Base-by-base conservation (phyloP, 2,113 vertebrate genomes). In the Callipepla californica region DNA sequence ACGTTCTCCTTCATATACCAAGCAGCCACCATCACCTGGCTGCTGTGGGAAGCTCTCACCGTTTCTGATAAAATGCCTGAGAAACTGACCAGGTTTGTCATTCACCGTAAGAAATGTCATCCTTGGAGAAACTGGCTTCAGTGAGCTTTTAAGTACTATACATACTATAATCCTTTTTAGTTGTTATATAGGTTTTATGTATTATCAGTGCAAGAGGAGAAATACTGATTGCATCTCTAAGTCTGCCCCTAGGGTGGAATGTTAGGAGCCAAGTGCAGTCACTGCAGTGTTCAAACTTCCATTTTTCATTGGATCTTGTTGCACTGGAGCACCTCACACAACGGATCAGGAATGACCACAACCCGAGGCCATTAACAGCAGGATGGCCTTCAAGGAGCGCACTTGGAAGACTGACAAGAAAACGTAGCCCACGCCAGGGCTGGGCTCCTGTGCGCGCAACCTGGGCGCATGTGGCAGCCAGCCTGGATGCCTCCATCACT, bases 181-280 rank as follows among this genome's bases (percentile, higher is more conserved):
- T 45, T 25, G 15, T 57, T 10, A 13, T 16, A 32, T 12, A 5
- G 8, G 2, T 74, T 51, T 55, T 57, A 23, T n/a, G 5, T 42
- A 25, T 59, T 80, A 13, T 38, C 42, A 74, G 58, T 26, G 51
- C 4, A 26, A 72, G 18, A 36, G 22, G 25, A 65, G 44, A 81
- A 45, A 90, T 89, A 42, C 62, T 0, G 0, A 44, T 66, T 80
- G 66, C 5, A 28, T 63, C 59, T 85, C 19, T 58, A 55, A 66
- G 70, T 28, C 50, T 51, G 22, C 5, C 30, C 0, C 0, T 30
- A 4, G 6, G 15, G 42, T 58, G 55, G 38, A 75, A 40, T 11
- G 40, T 62, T 18, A 18, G 14, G 25, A 62, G 26, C 67, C 25
- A 57, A 28, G n/a, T 12, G 30, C 45, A 68, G 17, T 21, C 78